phyloP scores from a whole-genome alignment of 2,113 vertebrate genomes.

The Bos taurus region DNA sequence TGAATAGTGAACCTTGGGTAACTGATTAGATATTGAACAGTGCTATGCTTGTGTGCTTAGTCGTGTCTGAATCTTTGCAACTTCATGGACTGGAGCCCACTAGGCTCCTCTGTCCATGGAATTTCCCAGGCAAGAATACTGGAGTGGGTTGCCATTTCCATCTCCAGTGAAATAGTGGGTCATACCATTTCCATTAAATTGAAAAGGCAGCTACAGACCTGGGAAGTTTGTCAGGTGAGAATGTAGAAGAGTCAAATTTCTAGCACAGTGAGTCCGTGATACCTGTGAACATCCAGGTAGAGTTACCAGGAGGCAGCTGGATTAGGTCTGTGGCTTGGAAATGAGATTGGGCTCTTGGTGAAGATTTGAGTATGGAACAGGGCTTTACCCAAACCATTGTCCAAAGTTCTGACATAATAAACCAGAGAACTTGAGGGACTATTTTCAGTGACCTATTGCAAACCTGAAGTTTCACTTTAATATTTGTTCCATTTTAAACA shows the following conservation, averaged over 20 bases:
- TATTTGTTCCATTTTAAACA: background rate
- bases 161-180: background rate
- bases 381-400: background rate
- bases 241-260: background rate
- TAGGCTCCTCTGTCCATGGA: background rate
- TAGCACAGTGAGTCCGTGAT: background rate
- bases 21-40: background rate
- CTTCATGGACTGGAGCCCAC: background rate
- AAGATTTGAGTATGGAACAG: background rate
- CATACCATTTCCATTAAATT: background rate
- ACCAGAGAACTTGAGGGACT: background rate
- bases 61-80: fast-evolving
- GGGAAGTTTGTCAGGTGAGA: background rate
- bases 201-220: background rate
- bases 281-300: background rate
- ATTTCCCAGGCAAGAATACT: background rate
- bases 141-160: background rate
- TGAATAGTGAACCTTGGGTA: background rate
- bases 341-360: background rate
- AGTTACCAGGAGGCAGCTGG: background rate
- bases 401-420: background rate
- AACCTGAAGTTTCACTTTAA: background rate
- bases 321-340: background rate
- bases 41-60: background rate
- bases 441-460: background rate